phyloP scores from a whole-genome alignment of 2,888 invertebrate genomes.

The Capitulum mitella region DNA sequence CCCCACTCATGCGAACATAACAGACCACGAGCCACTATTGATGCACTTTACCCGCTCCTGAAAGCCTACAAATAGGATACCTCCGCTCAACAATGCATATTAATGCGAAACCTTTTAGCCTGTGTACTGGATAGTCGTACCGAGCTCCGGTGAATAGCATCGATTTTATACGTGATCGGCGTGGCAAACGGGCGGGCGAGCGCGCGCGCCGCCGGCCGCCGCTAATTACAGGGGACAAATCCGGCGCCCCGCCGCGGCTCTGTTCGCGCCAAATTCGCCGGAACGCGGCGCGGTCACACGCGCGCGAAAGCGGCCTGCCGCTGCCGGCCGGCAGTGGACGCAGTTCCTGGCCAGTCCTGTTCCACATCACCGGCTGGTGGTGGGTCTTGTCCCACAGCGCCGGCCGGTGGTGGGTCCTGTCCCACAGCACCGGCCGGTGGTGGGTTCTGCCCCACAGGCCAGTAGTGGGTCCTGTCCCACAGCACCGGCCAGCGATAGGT shows the following conservation, averaged over 20 bases:
- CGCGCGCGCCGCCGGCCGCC: neutral
- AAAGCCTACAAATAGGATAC: conserved; percentile 20
- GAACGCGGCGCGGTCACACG: neutral
- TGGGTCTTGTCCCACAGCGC: no score
- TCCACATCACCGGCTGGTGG: no score
- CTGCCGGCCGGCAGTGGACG: no score
- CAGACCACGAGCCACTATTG: conserved; percentile 1
- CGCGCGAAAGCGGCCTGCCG: no score
- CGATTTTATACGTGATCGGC: conserved; percentile 16
- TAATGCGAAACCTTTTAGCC: conserved; percentile 13
- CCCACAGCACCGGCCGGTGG: no score
- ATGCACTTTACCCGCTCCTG: conserved; percentile 12
- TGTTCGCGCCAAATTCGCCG: neutral
- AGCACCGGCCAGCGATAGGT: no score
- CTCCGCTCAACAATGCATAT: conserved; percentile 13
- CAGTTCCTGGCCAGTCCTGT: no score
- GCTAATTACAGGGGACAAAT: neutral
- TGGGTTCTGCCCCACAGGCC: no score
- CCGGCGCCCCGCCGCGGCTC: neutral
- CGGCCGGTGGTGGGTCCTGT: no score
- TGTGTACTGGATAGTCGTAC: neutral
- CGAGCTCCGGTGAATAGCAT: neutral
- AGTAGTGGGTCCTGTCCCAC: no score
- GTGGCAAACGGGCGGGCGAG: neutral
- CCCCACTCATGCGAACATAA: neutral